A percentile compares a stretch with the other conserved stretches of the same genome.
Conservation (phyloP, 2,888 invertebrate species). For the Tuberolachnus salignus region DNA sequence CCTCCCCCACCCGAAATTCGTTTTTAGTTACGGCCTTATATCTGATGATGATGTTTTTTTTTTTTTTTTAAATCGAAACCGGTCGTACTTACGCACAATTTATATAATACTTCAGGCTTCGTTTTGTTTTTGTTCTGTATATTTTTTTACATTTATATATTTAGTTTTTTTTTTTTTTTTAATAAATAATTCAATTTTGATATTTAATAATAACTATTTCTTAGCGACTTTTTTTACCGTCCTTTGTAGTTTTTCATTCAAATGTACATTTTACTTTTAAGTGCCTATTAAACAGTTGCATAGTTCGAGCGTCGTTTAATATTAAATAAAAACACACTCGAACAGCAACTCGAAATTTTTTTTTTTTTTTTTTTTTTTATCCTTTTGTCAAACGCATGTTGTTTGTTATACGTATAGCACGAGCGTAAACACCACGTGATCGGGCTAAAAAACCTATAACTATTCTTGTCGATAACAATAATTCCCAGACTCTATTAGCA, state of each 20-base stretch:
- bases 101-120: no score
- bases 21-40: no score
- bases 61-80: no score
- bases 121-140: no score
- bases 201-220: no score
- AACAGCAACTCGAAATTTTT: not conserved
- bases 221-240: not conserved
- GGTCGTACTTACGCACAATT: no score
- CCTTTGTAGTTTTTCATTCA: not conserved
- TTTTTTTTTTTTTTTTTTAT: not conserved
- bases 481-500: not conserved
- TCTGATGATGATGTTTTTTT: no score
- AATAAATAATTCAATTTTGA: no score
- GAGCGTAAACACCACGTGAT: not conserved
- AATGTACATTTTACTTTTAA: not conserved
- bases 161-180: no score
- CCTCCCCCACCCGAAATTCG: no score
- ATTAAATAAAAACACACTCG: constrained; percentile 8
- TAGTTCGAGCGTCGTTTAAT: not conserved
- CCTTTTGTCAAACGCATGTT: not conserved
- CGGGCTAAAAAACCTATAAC: not conserved
- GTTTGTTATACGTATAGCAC: not conserved
- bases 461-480: not conserved
- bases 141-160: no score
- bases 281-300: not conserved